Evolutionary conservation across 2,113 vertebrate species (phyloP).

Genomic region (Labrus mixtus): DNA sequence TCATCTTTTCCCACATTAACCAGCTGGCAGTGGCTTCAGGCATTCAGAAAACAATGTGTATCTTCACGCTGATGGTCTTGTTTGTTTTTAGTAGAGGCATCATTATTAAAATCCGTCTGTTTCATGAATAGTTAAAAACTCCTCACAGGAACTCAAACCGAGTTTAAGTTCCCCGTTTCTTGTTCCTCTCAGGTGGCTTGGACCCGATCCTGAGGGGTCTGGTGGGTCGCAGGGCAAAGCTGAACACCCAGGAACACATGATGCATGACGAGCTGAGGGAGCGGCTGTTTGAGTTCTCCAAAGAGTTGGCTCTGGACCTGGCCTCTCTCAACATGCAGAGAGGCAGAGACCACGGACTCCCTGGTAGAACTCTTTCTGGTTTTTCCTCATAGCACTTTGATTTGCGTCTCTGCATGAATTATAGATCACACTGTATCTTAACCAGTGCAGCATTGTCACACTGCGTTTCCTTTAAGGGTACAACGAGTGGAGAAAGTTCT

Average conservation of each 20-base stretch:
- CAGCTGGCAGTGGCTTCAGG: too few species aligned
- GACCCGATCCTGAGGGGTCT: constrained; percentile 86
- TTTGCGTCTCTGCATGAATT: neutral
- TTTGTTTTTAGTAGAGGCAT: too few species aligned
- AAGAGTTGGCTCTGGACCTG: constrained; percentile 81
- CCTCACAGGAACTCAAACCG: neutral
- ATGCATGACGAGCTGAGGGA: constrained; percentile 86
- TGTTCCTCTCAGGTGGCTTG: constrained; percentile 81
- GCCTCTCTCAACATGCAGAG: constrained; percentile 87
- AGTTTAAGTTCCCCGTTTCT: neutral
- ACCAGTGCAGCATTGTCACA: neutral
- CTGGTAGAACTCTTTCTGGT: constrained; percentile 74
- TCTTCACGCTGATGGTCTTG: too few species aligned
- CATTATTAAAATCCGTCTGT: too few species aligned
- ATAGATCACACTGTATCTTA: neutral
- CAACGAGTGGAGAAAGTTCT: constrained; percentile 79
- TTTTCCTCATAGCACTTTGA: neutral
- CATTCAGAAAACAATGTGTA: too few species aligned
- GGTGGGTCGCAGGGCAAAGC: constrained; percentile 83
- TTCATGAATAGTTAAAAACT: neutral
- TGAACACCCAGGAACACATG: constrained; percentile 85
- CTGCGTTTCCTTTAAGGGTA: constrained; percentile 65
- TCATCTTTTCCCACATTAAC: too few species aligned
- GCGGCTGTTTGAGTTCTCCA: constrained; percentile 79
- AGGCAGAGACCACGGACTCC: constrained; percentile 86